These are phyloP conservation scores for Yponomeuta plumbellus DNA, from an alignment of 2,888 invertebrate genomes.

Conservation along the genomic window DNA sequence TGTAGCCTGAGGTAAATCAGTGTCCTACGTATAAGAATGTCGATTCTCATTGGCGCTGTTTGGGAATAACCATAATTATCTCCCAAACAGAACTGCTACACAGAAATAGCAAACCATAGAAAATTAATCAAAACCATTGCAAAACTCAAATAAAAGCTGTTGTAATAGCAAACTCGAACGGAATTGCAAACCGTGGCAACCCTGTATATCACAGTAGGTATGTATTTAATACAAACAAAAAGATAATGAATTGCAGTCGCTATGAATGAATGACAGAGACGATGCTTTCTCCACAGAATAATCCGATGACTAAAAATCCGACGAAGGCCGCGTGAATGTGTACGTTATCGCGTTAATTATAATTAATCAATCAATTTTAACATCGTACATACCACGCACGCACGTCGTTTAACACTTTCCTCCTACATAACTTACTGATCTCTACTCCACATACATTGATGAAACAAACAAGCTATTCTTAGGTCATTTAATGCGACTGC, in stretches of 20 bases:
- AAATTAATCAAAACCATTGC: no score
- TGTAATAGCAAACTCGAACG: no score
- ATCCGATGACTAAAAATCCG: background rate
- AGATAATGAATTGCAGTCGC: background rate
- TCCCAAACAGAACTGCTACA: no score
- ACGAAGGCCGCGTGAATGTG: background rate
- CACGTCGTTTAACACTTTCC: slow-evolving; percentile 8
- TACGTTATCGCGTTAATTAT: slow-evolving; percentile 1
- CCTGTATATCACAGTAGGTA: background rate
- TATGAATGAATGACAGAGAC: background rate
- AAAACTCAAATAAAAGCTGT: no score
- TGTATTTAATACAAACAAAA: background rate
- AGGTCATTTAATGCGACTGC: background rate
- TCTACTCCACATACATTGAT: background rate
- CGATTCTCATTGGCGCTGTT: no score
- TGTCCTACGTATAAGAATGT: no score
- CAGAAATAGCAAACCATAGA: no score
- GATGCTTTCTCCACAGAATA: background rate
- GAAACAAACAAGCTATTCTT: slow-evolving; percentile 2
- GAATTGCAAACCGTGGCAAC: no score
- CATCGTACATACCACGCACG: slow-evolving; percentile 16
- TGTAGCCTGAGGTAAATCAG: no score
- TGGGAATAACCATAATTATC: no score
- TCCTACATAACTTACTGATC: slow-evolving; percentile 5
- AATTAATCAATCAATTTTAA: slow-evolving; percentile 2